phyloP scores from a whole-genome alignment of 2,113 vertebrate species.

The Pagrus major region DNA sequence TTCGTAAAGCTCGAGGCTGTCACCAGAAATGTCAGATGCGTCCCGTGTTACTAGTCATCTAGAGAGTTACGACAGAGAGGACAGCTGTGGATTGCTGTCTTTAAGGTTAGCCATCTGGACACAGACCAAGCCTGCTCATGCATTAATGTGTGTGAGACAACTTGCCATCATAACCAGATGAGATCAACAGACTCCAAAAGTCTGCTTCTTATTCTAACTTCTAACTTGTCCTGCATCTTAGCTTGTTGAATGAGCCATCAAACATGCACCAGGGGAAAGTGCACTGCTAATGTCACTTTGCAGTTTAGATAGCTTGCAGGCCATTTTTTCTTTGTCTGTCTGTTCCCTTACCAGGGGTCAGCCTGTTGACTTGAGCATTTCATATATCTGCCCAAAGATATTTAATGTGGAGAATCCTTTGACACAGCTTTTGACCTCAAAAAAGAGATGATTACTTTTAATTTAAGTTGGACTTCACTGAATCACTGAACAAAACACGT shows the following conservation, averaged over 20 bases:
- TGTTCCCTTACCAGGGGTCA: too few relatives aligned
- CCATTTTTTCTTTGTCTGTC: background rate
- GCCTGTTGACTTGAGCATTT: too few relatives aligned
- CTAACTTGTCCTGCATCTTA: background rate
- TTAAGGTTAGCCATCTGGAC: constrained; percentile 76
- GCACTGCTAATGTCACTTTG: background rate
- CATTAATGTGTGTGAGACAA: constrained; percentile 3
- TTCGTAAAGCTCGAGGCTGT: constrained; percentile 65
- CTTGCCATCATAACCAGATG: constrained; percentile 19
- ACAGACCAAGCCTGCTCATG: constrained; percentile 17
- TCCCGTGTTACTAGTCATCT: constrained; percentile 66
- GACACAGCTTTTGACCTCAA: constrained; percentile 1
- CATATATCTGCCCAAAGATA: too few relatives aligned
- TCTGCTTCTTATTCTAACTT: background rate
- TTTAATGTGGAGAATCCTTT: background rate
- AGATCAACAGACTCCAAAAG: background rate
- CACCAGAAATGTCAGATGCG: constrained; percentile 77
- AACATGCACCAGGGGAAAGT: background rate
- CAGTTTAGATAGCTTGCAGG: background rate
- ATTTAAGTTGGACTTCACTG: background rate
- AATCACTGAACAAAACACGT: background rate
- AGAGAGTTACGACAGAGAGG: constrained; percentile 43
- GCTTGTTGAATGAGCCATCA: too few relatives aligned
- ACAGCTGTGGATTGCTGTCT: constrained; percentile 65
- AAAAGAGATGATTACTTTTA: background rate